phyloP scores from a whole-genome alignment of 2,113 vertebrate genomes.

The Microcebus jonahi region DNA sequence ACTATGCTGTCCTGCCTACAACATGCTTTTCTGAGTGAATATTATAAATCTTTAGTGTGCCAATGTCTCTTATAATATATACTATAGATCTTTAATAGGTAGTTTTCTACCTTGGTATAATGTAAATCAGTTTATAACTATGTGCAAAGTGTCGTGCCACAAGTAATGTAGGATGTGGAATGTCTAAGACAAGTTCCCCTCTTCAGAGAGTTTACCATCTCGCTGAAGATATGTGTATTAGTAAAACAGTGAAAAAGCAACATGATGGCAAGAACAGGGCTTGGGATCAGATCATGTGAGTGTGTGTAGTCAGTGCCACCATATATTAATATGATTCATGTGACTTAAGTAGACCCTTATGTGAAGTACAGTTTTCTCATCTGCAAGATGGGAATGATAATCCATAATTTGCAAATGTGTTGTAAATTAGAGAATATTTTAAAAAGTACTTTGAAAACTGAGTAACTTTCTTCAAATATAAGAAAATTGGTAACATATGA shows the following conservation, averaged over 20 bases:
- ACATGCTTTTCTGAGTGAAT: neutral
- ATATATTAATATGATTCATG: neutral
- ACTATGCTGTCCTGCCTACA: neutral
- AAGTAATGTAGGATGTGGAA: neutral
- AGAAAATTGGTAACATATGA: neutral
- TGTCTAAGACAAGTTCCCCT: neutral
- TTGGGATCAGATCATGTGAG: neutral
- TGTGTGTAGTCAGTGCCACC: neutral
- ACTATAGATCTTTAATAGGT: neutral
- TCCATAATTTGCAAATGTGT: neutral
- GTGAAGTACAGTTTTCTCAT: neutral
- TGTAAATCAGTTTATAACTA: neutral
- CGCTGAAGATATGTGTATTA: neutral
- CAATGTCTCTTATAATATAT: neutral
- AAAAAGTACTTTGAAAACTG: slow-evolving; percentile 2
- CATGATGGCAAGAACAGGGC: neutral
- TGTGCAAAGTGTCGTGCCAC: neutral
- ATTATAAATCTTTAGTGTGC: neutral
- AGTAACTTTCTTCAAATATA: slow-evolving; percentile 1
- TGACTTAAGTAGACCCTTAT: neutral
- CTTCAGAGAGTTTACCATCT: neutral
- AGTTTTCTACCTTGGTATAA: neutral
- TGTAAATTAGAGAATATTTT: neutral
- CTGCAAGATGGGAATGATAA: neutral
- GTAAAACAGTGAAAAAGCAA: neutral